Percentiles rank a stretch among this genome's conserved stretches.
Evolutionary conservation across 1,140 invertebrate species (phyloP).

Genomic region (Drosophila sucinea): DNA sequence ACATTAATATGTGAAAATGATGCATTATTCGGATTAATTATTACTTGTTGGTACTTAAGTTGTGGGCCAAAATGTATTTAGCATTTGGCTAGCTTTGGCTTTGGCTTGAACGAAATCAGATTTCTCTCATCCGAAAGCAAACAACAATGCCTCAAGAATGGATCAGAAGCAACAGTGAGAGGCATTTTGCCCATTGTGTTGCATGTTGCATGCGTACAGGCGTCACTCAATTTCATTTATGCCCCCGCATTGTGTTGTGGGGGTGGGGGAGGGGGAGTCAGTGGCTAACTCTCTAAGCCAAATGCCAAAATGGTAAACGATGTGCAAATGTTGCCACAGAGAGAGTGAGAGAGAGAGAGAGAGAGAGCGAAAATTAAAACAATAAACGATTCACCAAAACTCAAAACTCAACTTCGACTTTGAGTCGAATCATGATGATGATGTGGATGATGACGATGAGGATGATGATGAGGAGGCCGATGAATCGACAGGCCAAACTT

Average conservation of each 20-base stretch:
- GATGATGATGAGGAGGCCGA: neutral
- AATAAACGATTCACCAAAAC: constrained; percentile 59
- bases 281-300: constrained; percentile 54
- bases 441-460: neutral
- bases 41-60: too few relatives aligned
- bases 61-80: too few relatives aligned
- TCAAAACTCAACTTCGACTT: constrained; percentile 40
- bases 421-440: constrained; percentile 25
- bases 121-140: neutral
- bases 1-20: too few relatives aligned
- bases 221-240: constrained; percentile 49
- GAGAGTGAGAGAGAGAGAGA: neutral
- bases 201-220: constrained; percentile 33
- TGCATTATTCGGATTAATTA: too few relatives aligned
- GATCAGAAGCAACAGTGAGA: neutral
- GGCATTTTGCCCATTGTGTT: neutral
- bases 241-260: neutral
- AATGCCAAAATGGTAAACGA: constrained; percentile 78
- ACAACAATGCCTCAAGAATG: constrained; percentile 1
- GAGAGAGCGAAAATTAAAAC: constrained; percentile 60
- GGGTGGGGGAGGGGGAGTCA: constrained; percentile 5
- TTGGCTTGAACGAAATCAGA: neutral
- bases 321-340: constrained; percentile 56
- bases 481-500: constrained; percentile 28
- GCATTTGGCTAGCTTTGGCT: neutral